phyloP scores from a whole-genome alignment of 2,113 vertebrate genomes.

The Bettongia penicillata region DNA sequence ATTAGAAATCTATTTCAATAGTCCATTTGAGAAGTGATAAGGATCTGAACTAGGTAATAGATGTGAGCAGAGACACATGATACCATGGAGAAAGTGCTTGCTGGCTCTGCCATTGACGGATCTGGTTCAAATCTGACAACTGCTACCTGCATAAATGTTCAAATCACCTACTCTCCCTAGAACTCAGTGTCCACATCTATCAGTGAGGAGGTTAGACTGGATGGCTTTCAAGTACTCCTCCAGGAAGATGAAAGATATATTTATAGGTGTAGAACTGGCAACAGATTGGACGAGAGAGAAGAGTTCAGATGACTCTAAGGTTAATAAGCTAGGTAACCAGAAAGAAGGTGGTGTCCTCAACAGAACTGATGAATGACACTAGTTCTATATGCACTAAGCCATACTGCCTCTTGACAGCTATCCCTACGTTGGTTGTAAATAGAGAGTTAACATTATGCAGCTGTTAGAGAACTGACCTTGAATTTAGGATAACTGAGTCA shows the following conservation, averaged over 20 bases:
- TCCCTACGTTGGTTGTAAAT: not conserved
- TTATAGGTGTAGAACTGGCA: not conserved
- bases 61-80: not conserved
- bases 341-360: not conserved
- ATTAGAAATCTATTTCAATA: not conserved
- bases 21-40: not conserved
- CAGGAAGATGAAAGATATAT: not conserved
- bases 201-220: not conserved
- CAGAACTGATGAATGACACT: not conserved
- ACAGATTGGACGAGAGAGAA: not conserved
- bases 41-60: not conserved
- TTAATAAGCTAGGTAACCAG: not conserved
- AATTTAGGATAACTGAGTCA: not conserved
- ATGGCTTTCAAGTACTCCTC: not conserved
- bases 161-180: not conserved
- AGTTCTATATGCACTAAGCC: not conserved
- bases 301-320: not conserved
- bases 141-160: not conserved
- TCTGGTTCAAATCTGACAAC: not conserved
- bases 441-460: not conserved
- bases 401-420: not conserved
- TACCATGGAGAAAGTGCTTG: not conserved
- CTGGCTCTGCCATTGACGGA: not conserved
- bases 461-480: not conserved
- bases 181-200: not conserved